Base-by-base conservation (phyloP, 2,888 invertebrate species). In the Dasypogon diadema region DNA sequence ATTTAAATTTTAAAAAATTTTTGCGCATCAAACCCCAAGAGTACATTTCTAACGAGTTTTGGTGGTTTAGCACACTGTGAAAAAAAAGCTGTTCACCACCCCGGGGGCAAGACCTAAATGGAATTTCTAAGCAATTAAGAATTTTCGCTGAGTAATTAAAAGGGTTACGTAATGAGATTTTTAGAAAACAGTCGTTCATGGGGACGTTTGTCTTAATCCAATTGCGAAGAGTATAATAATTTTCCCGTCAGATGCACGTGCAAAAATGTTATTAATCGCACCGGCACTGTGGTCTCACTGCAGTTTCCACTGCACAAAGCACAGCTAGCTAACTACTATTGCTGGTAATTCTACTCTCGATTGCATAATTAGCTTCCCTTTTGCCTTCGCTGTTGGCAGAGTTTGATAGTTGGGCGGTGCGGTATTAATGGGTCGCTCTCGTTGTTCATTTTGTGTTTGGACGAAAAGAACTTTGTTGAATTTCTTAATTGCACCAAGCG, bases 91-190 rank as follows among this genome's bases (percentile, higher is more conserved):
- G 58, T 30, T 26, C 30, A 58, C 30, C 58, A 58, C 58, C 58
- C 30, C 30, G 16, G 14, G 30, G 24, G 58, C 30, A 30, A 4
- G 16, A 24, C 16, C 5, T 5, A 30, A 58, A 14, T 14, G 16
- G 46, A 14, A 46, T 24, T 58, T 30, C 10, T 24, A 2, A n/a
- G 30, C 30, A 58, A 58, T 58, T 58, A 58, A 58, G 30, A 58
- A 58, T 58, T n/a, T n/a, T 58, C 30, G 58, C 58, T 58, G 34
- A 58, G 58, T 58, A 58, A 58, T 58, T 58, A 58, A 30, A 30
- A 30, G 16, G 16, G 58, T 58, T 58, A 30, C 58, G 58, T 58
- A 58, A 58, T 58, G 4, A 16, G 16, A 34, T 58, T 58, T 58
- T 58, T 58, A 56, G 30, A 10, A 14, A 58, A 30, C 10, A 58